These are phyloP conservation scores for Campylomormyrus tamandua DNA, from an alignment of 2,113 vertebrate genomes.

Conservation along the genomic window DNA sequence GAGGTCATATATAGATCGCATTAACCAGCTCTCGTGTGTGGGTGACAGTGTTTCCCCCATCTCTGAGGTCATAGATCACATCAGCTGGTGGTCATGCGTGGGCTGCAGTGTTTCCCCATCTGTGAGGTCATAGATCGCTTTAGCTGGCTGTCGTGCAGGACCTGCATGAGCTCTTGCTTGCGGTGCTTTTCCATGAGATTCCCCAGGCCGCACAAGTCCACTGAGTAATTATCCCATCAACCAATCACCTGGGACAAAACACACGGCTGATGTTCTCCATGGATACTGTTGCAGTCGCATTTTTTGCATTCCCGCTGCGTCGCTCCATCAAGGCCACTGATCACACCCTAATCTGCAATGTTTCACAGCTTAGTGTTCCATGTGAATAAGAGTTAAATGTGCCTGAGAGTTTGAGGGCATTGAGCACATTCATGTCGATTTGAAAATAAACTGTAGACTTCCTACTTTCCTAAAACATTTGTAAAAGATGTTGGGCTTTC, in stretches of 20 bases:
- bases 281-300: not conserved
- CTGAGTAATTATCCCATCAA: slow-evolving; percentile 7
- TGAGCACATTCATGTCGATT: not conserved
- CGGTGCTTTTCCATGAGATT: not conserved
- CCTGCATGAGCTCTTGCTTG: not conserved
- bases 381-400: not conserved
- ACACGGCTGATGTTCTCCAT: not conserved
- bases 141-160: not conserved
- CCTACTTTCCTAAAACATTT: not conserved
- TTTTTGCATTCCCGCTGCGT: not conserved
- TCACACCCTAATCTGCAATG: not conserved
- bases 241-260: not conserved
- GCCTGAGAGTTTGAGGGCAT: not conserved
- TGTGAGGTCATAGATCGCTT: not conserved
- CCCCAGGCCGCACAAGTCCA: not conserved
- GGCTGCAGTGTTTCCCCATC: not conserved
- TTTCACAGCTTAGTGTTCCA: not conserved
- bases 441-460: not conserved
- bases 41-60: not conserved
- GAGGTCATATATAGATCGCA: not conserved
- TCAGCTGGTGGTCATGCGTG: not conserved
- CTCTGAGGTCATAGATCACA: not conserved
- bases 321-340: not conserved
- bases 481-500: not conserved
- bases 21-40: not conserved